phyloP scores from a whole-genome alignment of 2,888 invertebrate genomes.

The Iselma pallidipennis region DNA sequence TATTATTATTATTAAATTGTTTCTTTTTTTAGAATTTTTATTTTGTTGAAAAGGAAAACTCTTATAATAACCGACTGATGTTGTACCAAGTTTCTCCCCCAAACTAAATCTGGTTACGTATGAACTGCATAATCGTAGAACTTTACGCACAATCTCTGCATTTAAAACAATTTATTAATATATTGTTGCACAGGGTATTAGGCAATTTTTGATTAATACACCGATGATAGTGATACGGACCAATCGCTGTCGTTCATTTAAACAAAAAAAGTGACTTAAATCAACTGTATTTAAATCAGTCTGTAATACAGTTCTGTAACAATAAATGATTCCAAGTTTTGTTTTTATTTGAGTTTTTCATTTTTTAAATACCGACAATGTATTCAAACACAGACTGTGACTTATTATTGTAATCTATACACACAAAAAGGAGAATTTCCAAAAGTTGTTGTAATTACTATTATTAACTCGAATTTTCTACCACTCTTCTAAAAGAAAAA shows the following conservation, averaged over 20 bases:
- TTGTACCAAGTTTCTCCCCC: background rate
- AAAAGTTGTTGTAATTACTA: too few species aligned
- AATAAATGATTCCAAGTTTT: too few species aligned
- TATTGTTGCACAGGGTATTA: slow-evolving; percentile 26
- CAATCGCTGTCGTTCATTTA: slow-evolving; percentile 15
- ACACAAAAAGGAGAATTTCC: too few species aligned
- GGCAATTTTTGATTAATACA: background rate
- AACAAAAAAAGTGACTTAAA: background rate
- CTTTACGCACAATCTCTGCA: slow-evolving; percentile 20
- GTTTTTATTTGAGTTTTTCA: too few species aligned
- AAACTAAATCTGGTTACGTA: slow-evolving; percentile 3
- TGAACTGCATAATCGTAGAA: slow-evolving; percentile 11
- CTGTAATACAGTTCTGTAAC: too few species aligned
- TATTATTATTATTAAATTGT: background rate
- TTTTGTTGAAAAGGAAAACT: too few species aligned
- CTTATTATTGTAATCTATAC: too few species aligned
- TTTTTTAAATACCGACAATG: too few species aligned
- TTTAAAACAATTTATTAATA: slow-evolving; percentile 5
- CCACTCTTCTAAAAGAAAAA: background rate
- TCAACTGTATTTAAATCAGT: too few species aligned
- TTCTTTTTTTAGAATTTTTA: slow-evolving; percentile 5
- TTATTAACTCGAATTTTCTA: background rate
- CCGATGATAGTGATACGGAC: slow-evolving; percentile 6
- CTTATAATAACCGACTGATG: slow-evolving; percentile 9
- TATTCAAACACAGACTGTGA: too few species aligned